A percentile compares a stretch with the other conserved stretches of the same genome.
These are phyloP conservation scores for Macquaria ambigua DNA, from an alignment of 2,113 vertebrate genomes.

Conservation along the genomic window DNA sequence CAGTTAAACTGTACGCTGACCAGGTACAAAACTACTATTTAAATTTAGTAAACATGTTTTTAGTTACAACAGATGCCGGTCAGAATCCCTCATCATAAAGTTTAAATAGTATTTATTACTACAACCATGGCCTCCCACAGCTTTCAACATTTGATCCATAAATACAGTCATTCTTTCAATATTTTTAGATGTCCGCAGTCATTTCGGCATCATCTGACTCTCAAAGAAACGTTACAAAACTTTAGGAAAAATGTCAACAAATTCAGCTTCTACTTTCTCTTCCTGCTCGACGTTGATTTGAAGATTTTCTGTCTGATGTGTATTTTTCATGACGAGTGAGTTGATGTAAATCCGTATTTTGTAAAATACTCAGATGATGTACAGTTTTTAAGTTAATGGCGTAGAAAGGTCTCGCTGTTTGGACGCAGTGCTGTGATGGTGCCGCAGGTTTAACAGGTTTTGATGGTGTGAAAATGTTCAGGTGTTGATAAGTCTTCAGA, in stretches of 20 bases:
- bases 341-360: slow-evolving; percentile 42
- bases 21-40: not conserved
- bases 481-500: slow-evolving; percentile 1
- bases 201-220: not conserved
- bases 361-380: slow-evolving; percentile 20
- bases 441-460: not conserved
- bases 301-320: not conserved
- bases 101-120: not conserved
- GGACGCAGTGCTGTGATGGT: not conserved
- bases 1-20: not conserved
- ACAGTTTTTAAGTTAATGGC: slow-evolving; percentile 25
- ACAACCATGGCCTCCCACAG: not conserved
- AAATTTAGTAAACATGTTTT: not conserved
- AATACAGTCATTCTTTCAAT: not conserved
- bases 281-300: not conserved
- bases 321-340: slow-evolving; percentile 31
- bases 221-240: not conserved
- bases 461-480: not conserved
- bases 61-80: not conserved
- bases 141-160: not conserved
- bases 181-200: not conserved
- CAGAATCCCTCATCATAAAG: not conserved
- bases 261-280: not conserved
- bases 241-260: not conserved
- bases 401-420: not conserved